Evolutionary conservation across 2,113 vertebrate species (phyloP).

Genomic region (Corythoichthys haematopterus): DNA sequence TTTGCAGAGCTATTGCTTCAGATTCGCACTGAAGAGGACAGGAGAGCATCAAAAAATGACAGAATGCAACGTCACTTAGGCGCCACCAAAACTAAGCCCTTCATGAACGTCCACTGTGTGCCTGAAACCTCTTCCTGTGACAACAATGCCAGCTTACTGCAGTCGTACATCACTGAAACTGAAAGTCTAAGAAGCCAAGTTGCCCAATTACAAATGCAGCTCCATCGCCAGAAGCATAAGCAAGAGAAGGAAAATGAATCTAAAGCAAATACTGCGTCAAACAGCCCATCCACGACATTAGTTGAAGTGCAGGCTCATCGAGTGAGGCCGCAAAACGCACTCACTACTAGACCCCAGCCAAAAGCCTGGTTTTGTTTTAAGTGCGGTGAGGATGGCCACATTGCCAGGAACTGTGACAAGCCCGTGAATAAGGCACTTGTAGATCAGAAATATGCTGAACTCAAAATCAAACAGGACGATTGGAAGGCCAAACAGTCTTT

Average conservation of each 20-base stretch:
- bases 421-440: no score
- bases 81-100: not conserved
- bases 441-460: no score
- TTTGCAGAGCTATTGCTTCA: conserved; percentile 4
- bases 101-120: not conserved
- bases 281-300: not conserved
- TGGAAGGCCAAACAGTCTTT: no score
- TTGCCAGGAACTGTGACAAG: no score
- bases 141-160: not conserved
- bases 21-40: not conserved
- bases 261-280: not conserved
- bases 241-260: not conserved
- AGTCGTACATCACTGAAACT: conserved; percentile 6
- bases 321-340: not conserved
- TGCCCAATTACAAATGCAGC: not conserved
- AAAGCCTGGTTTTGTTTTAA: not conserved
- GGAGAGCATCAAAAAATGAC: not conserved
- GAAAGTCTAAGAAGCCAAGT: conserved; percentile 1
- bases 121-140: not conserved
- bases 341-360: not conserved
- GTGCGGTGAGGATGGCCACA: no score
- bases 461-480: no score
- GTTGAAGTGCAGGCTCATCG: conserved; percentile 2
- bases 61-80: not conserved
- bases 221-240: not conserved